phyloP scores from a whole-genome alignment of 30 jellyfish, hydroid and myxozoan genomes.

The Pelagia noctiluca region DNA sequence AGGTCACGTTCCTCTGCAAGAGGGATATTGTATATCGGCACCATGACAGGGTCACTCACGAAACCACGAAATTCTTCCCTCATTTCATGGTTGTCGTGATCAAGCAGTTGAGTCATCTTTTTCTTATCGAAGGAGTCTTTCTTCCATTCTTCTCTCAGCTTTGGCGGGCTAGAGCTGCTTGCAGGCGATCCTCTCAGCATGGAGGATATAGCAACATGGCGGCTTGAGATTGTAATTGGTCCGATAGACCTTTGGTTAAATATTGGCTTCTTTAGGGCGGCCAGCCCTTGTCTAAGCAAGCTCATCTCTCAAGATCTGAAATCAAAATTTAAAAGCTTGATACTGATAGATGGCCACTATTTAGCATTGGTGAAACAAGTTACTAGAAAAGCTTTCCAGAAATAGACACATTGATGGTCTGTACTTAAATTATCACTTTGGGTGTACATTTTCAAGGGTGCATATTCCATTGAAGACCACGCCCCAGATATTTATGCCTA shows the following conservation, averaged over 20 bases:
- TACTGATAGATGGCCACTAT: too few species aligned
- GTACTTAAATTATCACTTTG: too few species aligned
- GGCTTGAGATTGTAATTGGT: constrained; percentile 4
- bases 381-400: too few species aligned
- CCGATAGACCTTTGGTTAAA: neutral
- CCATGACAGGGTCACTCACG: constrained; percentile 89
- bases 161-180: constrained; percentile 53
- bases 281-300: constrained; percentile 58
- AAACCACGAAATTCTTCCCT: constrained; percentile 74
- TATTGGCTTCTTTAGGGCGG: constrained; percentile 55
- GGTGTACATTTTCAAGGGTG: too few species aligned
- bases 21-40: constrained; percentile 79
- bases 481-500: too few species aligned
- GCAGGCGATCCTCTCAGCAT: constrained; percentile 40
- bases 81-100: constrained; percentile 91
- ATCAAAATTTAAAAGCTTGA: neutral
- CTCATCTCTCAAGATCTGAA: constrained; percentile 32
- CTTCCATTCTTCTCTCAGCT: constrained; percentile 78
- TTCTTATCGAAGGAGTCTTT: constrained; percentile 57
- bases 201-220: constrained; percentile 28
- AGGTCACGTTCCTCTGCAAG: constrained; percentile 85
- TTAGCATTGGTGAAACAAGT: too few species aligned
- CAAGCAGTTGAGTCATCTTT: constrained; percentile 76
- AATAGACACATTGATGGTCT: too few species aligned
- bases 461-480: too few species aligned